phyloP scores from a whole-genome alignment of 35 echinoderm and acorn worm species.

The Lytechinus variegatus region DNA sequence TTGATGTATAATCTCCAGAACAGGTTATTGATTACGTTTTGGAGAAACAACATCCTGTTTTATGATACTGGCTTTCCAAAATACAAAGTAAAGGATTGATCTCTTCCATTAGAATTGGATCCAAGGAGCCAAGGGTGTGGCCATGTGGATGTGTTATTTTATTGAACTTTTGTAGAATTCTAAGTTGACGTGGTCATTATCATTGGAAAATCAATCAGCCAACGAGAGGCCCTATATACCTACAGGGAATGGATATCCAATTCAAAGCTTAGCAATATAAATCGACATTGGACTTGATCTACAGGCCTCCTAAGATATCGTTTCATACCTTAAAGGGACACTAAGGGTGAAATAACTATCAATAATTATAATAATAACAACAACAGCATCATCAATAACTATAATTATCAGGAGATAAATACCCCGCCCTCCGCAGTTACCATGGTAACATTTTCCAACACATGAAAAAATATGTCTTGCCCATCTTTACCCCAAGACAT shows the following conservation, averaged over 20 bases:
- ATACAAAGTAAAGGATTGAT: neutral
- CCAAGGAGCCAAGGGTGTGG: neutral
- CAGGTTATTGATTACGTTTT: neutral
- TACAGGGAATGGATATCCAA: neutral
- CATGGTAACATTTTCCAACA: no score
- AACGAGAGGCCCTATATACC: neutral
- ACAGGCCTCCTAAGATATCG: no score
- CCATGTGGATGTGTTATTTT: neutral
- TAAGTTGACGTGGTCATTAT: neutral
- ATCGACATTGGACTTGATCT: no score
- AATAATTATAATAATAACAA: no score
- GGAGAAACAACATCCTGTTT: neutral
- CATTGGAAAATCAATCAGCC: neutral
- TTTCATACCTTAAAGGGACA: no score
- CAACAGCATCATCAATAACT: no score
- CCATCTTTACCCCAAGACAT: no score
- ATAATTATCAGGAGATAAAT: no score
- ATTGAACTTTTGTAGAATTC: neutral
- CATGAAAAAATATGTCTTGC: no score
- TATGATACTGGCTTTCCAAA: neutral
- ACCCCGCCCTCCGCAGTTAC: no score
- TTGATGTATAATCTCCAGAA: neutral
- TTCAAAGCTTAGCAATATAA: no score
- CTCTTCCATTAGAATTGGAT: neutral
- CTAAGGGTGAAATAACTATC: no score